Evolutionary conservation across 2,113 vertebrate species (phyloP).

Genomic region (Platycercus adscitus): DNA sequence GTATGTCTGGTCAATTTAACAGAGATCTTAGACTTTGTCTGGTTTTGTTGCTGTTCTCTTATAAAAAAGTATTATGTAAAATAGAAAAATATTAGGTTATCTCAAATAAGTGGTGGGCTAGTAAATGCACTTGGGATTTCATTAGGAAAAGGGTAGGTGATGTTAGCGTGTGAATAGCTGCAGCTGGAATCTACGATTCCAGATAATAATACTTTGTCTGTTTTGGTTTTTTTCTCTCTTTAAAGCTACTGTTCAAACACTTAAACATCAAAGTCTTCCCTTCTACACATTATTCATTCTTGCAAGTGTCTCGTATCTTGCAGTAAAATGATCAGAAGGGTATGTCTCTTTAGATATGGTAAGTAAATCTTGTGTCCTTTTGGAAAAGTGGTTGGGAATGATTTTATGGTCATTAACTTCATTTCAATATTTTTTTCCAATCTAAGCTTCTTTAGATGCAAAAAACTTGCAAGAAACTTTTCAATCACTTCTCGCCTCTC

Average conservation of each 20-base stretch:
- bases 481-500: neutral
- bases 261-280: slow-evolving; percentile 36
- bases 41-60: neutral
- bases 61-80: neutral
- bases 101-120: neutral
- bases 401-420: slow-evolving; percentile 28
- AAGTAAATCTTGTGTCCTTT: slow-evolving; percentile 13
- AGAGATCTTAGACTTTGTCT: neutral
- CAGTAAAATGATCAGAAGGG: slow-evolving; percentile 38
- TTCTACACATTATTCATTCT: slow-evolving; percentile 29
- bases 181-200: neutral
- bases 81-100: neutral
- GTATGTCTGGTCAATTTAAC: neutral
- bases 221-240: neutral
- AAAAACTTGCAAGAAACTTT: neutral
- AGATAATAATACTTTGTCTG: neutral
- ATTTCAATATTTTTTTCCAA: neutral
- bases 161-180: neutral
- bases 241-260: slow-evolving; percentile 23
- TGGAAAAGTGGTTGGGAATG: slow-evolving; percentile 5
- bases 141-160: neutral
- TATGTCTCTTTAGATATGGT: slow-evolving; percentile 25
- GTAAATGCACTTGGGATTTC: neutral
- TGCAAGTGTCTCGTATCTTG: neutral
- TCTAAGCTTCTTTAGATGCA: neutral